Conservation (phyloP, 2,113 vertebrate species). For the Pituophis catenifer region DNA sequence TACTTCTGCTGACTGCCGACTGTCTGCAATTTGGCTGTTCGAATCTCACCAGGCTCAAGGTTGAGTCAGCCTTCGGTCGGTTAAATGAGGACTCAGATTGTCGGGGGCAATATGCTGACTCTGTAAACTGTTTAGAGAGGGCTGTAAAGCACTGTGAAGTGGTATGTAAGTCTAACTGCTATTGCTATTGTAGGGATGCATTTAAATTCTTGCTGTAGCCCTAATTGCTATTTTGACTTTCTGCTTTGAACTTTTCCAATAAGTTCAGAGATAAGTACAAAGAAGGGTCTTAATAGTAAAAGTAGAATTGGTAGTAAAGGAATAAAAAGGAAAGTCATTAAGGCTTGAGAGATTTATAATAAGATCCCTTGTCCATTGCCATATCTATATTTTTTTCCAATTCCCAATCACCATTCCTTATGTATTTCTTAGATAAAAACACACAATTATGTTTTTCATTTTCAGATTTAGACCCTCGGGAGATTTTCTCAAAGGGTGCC, state of each 20-base stretch:
- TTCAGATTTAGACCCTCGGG: conserved; percentile 82
- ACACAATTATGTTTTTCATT: conserved; percentile 46
- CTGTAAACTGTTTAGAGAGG: too few species aligned
- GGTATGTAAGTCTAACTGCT: too few species aligned
- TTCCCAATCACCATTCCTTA: background rate
- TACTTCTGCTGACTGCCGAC: too few species aligned
- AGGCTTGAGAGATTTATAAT: background rate
- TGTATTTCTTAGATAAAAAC: conserved; percentile 10
- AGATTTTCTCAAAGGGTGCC: conserved; percentile 82
- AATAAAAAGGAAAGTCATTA: background rate
- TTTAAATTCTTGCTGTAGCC: background rate
- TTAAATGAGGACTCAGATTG: too few species aligned
- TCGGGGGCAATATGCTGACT: too few species aligned
- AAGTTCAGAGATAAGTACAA: background rate
- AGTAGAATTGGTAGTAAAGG: background rate
- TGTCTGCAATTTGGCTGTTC: too few species aligned
- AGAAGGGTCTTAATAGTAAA: background rate
- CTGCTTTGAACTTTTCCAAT: background rate
- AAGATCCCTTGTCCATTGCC: background rate
- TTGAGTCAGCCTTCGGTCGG: too few species aligned
- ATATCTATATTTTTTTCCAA: background rate
- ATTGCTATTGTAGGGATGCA: background rate
- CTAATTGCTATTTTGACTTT: conserved; percentile 14
- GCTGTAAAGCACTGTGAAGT: too few species aligned
- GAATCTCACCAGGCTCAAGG: too few species aligned